Percentiles rank a stretch among this genome's conserved stretches.
phyloP scores from a whole-genome alignment of 2,113 vertebrate genomes.

The Perca flavescens region DNA sequence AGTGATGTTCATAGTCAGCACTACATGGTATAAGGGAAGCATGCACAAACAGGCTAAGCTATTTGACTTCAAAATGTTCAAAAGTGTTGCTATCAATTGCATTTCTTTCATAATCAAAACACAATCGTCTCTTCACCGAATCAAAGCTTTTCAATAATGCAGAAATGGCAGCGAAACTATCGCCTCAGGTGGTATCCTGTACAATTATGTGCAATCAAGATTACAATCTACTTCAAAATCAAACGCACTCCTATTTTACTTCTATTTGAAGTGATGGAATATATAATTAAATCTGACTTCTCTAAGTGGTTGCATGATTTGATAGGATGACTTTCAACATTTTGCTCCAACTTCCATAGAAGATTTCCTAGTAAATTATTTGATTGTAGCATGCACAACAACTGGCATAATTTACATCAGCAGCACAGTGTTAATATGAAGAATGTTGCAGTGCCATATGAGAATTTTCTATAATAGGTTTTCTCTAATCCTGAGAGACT shows the following conservation, averaged over 20 bases:
- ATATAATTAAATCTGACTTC: constrained; percentile 74
- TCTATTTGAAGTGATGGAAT: constrained; percentile 62
- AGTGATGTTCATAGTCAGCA: constrained; percentile 22
- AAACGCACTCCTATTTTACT: constrained; percentile 63
- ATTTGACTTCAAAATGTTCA: constrained; percentile 42
- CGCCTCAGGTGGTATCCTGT: constrained; percentile 76
- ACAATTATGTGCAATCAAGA: constrained; percentile 80
- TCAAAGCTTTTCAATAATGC: constrained; percentile 75
- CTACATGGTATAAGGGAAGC: constrained; percentile 20
- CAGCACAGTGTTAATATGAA: constrained; percentile 68
- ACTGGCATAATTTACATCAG: constrained; percentile 71
- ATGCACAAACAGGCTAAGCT: constrained; percentile 28
- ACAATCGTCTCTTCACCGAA: constrained; percentile 62
- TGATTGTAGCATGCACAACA: constrained; percentile 68
- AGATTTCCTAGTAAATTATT: constrained; percentile 68
- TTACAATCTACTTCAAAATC: constrained; percentile 76
- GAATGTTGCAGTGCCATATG: constrained; percentile 67
- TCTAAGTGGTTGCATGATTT: constrained; percentile 60
- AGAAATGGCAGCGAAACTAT: constrained; percentile 59
- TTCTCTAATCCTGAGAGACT: constrained; percentile 72
- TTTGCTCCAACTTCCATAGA: constrained; percentile 58
- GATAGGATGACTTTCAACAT: constrained; percentile 65
- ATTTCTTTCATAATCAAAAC: constrained; percentile 72
- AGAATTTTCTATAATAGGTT: constrained; percentile 77
- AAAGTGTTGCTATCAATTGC: constrained; percentile 54